Evolutionary conservation across 2,113 vertebrate genomes (phyloP).

Genomic region (Pterophyllum scalare): DNA sequence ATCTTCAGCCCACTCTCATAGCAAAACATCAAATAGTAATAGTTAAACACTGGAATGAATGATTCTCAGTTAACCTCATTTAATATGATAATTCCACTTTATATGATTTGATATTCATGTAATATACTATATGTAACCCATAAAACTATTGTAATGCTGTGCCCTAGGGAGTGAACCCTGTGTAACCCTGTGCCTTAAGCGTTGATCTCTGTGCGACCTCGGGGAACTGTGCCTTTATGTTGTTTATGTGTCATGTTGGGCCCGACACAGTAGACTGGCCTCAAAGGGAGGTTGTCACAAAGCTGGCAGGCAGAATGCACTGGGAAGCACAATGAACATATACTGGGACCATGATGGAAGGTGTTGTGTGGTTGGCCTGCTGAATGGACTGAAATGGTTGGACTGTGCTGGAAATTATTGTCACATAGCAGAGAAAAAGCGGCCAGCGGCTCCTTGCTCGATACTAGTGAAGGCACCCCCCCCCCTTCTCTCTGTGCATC

Average conservation of each 20-base stretch:
- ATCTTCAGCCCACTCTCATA: too few relatives aligned
- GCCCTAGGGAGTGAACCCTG: background rate
- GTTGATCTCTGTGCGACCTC: background rate
- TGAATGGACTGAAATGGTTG: background rate
- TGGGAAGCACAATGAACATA: background rate
- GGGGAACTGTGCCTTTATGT: background rate
- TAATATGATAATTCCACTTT: background rate
- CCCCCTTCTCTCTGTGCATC: too few relatives aligned
- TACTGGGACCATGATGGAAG: background rate
- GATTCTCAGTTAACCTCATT: background rate
- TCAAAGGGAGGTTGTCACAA: background rate
- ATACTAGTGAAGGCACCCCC: background rate
- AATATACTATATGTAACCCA: background rate
- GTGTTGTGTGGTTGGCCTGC: background rate
- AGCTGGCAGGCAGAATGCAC: background rate
- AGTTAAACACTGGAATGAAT: background rate
- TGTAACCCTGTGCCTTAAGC: background rate
- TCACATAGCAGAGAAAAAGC: background rate
- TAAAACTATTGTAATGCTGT: background rate
- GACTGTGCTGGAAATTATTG: background rate
- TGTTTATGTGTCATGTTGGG: background rate
- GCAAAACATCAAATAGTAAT: too few relatives aligned
- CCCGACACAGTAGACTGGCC: background rate
- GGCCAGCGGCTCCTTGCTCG: background rate
- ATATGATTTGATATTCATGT: rapidly evolving